These are phyloP conservation scores for Mycetomoellerius zeteki DNA, from an alignment of 1,140 invertebrate genomes.

Conservation along the genomic window DNA sequence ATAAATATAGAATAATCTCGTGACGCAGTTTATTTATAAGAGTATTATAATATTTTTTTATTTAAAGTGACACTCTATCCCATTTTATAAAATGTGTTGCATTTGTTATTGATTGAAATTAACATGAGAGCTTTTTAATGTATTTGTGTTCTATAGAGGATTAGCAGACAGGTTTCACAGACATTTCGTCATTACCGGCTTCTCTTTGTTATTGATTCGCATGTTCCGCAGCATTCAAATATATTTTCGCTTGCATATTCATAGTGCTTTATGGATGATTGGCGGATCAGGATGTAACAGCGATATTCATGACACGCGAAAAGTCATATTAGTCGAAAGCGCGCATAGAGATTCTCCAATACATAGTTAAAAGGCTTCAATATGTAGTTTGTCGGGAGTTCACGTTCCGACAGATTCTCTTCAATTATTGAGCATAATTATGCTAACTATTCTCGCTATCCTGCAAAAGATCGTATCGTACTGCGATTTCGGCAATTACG, in stretches of 20 bases:
- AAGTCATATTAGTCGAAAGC: slow-evolving; percentile 31
- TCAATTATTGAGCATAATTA: neutral
- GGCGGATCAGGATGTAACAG: slow-evolving; percentile 25
- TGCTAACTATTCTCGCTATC: neutral
- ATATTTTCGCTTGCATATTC: slow-evolving; percentile 51
- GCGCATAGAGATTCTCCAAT: neutral
- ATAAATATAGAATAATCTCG: neutral
- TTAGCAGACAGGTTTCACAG: neutral
- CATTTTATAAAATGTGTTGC: neutral
- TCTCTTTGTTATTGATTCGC: slow-evolving; percentile 32
- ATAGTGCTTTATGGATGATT: slow-evolving; percentile 39
- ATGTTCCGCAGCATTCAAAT: slow-evolving; percentile 12
- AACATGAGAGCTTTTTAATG: neutral
- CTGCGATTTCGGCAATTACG: slow-evolving; percentile 10
- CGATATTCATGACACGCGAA: slow-evolving; percentile 53
- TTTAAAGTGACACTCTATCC: neutral
- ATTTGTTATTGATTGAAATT: neutral
- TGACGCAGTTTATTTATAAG: neutral
- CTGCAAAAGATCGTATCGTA: neutral
- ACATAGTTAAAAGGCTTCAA: neutral
- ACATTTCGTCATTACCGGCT: neutral
- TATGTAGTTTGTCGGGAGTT: neutral
- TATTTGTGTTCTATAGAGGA: neutral
- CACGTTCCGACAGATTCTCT: neutral
- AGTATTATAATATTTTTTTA: neutral